Evolutionary conservation across 2,113 vertebrate genomes (phyloP), one percentile per base, ranked within the genome.

Genomic region (Turdus rufiventris): DNA sequence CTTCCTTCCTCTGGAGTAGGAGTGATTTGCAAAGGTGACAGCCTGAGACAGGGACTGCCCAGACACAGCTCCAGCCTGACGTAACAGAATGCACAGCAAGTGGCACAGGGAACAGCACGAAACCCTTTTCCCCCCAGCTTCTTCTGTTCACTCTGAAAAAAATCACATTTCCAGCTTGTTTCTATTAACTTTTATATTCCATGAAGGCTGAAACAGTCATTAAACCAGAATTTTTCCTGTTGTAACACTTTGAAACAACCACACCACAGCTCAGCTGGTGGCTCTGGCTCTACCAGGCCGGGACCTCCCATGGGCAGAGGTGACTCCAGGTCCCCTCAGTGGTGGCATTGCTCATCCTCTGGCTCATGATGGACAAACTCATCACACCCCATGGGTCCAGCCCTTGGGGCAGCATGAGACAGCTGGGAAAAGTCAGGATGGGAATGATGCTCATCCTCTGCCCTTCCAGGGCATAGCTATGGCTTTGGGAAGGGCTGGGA

Each of bases 231-330:
- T 21, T 85, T 71, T 71, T 43, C 71, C 71, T 77, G 23, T 6
- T 71, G 18, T 62, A 51, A 83, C 71, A 33, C 85, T 94, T 91
- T 40, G 88, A 54, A 85, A 70, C 3, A 1, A 50, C 58, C 75
- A n/a, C 82, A 45, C 2, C 5, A 10, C 58, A 36, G 7, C 70
- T 48, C 88, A 25, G 74, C 45, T 13, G 3, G 72, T 12, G 60
- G 76, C 89, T 80, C 68, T 21, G 76, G 63, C 75, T 88, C 33
- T 0, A 3, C 43, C 2, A 1, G 0, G 1, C 29, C 0, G 0
- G 47, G 73, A 87, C 85, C 85, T 87, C 78, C 61, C 7, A 2
- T 0, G 2, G 34, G 43, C 33, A 60, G 1, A 48, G 36, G 50
- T 5, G 0, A 33, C 48, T 48, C 48, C 6, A 2, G 31, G 62